These are phyloP conservation scores for Thaleichthys pacificus DNA, from an alignment of 2,797 vertebrate genomes.

Conservation along the genomic window DNA sequence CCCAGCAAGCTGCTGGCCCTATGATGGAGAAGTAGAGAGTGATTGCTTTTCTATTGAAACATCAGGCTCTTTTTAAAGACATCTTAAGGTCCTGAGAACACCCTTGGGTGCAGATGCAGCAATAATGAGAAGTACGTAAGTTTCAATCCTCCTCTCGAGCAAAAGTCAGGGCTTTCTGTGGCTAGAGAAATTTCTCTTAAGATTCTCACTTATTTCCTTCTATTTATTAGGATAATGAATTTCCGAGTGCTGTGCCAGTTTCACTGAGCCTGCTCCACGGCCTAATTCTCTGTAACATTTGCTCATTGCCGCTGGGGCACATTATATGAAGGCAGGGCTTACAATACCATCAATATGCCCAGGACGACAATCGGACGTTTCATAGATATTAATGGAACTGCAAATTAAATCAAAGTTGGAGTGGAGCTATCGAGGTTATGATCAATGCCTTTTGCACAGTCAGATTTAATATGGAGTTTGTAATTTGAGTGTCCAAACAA, in stretches of 20 bases:
- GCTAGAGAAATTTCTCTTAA: constrained; percentile 68
- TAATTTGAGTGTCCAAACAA: constrained; percentile 80
- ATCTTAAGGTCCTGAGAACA: constrained; percentile 44
- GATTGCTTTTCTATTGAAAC: constrained; percentile 57
- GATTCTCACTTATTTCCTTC: constrained; percentile 59
- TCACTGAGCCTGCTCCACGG: constrained; percentile 69
- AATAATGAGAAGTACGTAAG: constrained; percentile 51
- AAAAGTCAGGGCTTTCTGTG: constrained; percentile 49
- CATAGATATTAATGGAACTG: constrained; percentile 81
- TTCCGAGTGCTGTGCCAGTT: constrained; percentile 73
- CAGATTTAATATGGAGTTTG: constrained; percentile 77
- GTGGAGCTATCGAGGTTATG: constrained; percentile 74
- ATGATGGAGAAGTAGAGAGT: constrained; percentile 48
- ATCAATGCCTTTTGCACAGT: constrained; percentile 79
- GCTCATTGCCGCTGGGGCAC: constrained; percentile 75
- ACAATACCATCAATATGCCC: constrained; percentile 80
- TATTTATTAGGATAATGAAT: constrained; percentile 82
- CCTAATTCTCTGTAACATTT: constrained; percentile 79
- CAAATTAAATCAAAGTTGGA: constrained; percentile 81
- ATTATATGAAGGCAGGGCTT: constrained; percentile 76
- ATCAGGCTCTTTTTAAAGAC: constrained; percentile 49
- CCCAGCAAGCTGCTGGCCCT: constrained; percentile 26
- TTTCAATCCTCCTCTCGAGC: constrained; percentile 43
- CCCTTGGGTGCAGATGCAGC: constrained; percentile 39
- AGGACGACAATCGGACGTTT: constrained; percentile 78